These are phyloP conservation scores for Bicyclus anynana DNA, from an alignment of 1,140 invertebrate genomes.

Conservation along the genomic window DNA sequence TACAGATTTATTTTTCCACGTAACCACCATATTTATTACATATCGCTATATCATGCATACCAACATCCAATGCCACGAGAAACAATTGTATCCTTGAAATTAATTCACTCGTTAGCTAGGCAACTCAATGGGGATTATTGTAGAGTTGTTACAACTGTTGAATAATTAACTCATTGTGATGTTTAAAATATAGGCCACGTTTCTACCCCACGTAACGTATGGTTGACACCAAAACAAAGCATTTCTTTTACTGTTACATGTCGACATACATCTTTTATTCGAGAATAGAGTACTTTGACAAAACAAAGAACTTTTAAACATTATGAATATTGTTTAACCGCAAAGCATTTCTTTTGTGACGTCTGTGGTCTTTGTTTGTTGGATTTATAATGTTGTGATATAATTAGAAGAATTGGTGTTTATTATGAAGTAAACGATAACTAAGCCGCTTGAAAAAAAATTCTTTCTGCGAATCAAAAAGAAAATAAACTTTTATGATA, in stretches of 20 bases:
- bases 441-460: too few relatives aligned
- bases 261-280: constrained; percentile 1
- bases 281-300: constrained; percentile 3
- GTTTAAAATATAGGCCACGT: constrained; percentile 15
- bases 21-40: too few relatives aligned
- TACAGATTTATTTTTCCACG: too few relatives aligned
- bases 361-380: constrained; percentile 1
- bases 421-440: neutral
- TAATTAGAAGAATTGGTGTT: neutral
- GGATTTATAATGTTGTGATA: neutral
- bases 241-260: constrained; percentile 1
- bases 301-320: constrained; percentile 6
- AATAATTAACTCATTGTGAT: constrained; percentile 15
- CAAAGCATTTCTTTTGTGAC: constrained; percentile 1
- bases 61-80: constrained; percentile 13
- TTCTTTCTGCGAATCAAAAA: too few relatives aligned
- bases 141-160: constrained; percentile 6
- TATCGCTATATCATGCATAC: neutral
- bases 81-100: constrained; percentile 43
- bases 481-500: too few relatives aligned
- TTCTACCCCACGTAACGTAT: constrained; percentile 5
- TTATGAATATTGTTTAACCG: neutral
- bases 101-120: constrained; percentile 21
- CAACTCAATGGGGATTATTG: constrained; percentile 11
- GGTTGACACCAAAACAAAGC: constrained; percentile 5